Conservation (phyloP, 2,888 invertebrate genomes). For the Graphium colonna region DNA sequence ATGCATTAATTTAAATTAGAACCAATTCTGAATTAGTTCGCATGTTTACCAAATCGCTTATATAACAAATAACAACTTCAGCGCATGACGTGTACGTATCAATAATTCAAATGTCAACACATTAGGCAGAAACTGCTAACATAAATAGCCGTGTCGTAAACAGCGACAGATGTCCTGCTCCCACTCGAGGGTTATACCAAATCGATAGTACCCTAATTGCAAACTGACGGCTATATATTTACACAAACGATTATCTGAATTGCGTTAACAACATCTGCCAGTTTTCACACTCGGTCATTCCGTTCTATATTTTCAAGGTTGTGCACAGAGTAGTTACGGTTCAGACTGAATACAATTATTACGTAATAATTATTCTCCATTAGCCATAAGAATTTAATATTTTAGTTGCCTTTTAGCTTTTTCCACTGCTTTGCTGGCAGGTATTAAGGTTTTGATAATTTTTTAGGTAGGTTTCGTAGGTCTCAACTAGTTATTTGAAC, state of each 20-base stretch:
- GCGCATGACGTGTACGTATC: not conserved
- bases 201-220: conserved; percentile 61
- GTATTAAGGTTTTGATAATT: too few species aligned
- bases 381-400: too few species aligned
- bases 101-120: conserved; percentile 5
- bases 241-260: conserved; percentile 75
- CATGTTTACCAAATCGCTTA: not conserved
- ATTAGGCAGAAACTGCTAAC: not conserved
- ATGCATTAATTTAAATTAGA: not conserved
- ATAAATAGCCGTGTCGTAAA: too few species aligned
- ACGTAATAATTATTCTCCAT: too few species aligned
- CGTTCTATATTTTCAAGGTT: conserved; percentile 45
- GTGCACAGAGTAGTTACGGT: conserved; percentile 34
- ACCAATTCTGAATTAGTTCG: too few species aligned
- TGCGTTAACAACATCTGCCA: conserved; percentile 73
- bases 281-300: conserved; percentile 57
- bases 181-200: conserved; percentile 42
- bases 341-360: conserved; percentile 6
- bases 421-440: too few species aligned
- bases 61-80: not conserved
- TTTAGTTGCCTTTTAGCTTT: too few species aligned
- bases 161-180: conserved; percentile 57
- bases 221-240: conserved; percentile 74
- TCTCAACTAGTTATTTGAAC: too few species aligned
- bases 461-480: too few species aligned